These are phyloP conservation scores for Xylocopa sonorina DNA, from an alignment of 1,140 invertebrate species.

Conservation along the genomic window DNA sequence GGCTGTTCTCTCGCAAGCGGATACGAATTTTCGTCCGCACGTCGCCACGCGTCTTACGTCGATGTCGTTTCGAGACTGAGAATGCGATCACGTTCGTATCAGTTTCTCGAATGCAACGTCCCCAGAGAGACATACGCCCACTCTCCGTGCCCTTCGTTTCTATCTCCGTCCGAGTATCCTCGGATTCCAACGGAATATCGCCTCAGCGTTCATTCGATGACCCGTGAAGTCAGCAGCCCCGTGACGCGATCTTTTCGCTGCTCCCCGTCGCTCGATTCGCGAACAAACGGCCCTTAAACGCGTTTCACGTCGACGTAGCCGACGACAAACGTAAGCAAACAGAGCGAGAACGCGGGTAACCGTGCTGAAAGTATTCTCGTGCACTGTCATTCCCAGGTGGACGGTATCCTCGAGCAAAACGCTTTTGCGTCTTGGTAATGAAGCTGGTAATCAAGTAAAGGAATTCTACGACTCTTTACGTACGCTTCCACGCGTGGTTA, in stretches of 20 bases:
- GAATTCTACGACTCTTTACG: too few species aligned
- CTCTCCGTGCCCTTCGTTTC: not conserved
- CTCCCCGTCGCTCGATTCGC: not conserved
- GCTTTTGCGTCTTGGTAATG: too few species aligned
- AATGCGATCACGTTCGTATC: conserved; percentile 16
- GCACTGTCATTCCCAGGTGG: too few species aligned
- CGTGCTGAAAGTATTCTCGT: not conserved
- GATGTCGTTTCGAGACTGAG: not conserved
- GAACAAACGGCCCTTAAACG: too few species aligned
- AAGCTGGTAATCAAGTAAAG: too few species aligned
- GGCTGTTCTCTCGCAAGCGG: not conserved
- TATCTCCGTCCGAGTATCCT: not conserved
- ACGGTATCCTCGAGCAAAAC: too few species aligned
- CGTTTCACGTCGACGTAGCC: too few species aligned
- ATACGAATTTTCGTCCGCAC: not conserved
- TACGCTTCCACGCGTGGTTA: too few species aligned
- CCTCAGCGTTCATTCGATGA: not conserved
- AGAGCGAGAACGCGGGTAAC: not conserved
- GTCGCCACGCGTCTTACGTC: too few species aligned
- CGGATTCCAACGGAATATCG: not conserved
- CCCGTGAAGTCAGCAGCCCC: not conserved
- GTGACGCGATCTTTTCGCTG: not conserved
- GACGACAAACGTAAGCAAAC: not conserved
- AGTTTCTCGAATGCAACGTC: conserved; percentile 24
- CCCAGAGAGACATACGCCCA: conserved; percentile 14